Percentiles rank a stretch among this genome's conserved stretches.
These are phyloP conservation scores for Vanessa tameamea DNA, from an alignment of 1,140 invertebrate species.

Conservation along the genomic window DNA sequence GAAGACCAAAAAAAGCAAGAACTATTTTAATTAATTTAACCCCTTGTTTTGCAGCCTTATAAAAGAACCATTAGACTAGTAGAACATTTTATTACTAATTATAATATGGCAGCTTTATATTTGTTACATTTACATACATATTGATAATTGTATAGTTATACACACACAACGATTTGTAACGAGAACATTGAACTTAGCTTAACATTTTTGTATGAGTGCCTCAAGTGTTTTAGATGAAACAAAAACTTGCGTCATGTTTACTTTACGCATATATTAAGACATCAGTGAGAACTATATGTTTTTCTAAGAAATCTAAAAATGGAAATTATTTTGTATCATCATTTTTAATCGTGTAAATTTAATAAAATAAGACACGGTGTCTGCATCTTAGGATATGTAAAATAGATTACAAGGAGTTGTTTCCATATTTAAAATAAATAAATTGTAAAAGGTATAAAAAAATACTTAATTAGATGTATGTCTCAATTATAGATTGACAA, in stretches of 20 bases:
- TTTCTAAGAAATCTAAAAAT: neutral
- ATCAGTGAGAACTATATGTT: neutral
- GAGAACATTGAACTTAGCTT: neutral
- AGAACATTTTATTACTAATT: neutral
- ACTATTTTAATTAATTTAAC: no score
- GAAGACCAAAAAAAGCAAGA: no score
- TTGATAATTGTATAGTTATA: neutral
- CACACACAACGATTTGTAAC: neutral
- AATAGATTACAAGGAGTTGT: no score
- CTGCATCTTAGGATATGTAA: no score
- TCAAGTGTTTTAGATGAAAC: neutral
- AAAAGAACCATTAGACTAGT: neutral
- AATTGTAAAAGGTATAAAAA: neutral
- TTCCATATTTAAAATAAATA: no score
- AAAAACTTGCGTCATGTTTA: neutral
- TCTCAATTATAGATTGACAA: slow-evolving; percentile 81
- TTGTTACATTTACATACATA: no score
- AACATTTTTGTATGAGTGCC: neutral
- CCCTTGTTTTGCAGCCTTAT: neutral
- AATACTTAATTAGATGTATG: neutral
- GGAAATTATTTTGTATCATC: no score
- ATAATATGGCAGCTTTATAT: no score
- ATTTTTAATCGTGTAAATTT: no score
- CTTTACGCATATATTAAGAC: neutral
- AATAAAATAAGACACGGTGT: no score